These are phyloP conservation scores for Hexactinellida sp. DNA, from an alignment of 37 sponge, comb jelly and placozoan species.

Conservation along the genomic window DNA sequence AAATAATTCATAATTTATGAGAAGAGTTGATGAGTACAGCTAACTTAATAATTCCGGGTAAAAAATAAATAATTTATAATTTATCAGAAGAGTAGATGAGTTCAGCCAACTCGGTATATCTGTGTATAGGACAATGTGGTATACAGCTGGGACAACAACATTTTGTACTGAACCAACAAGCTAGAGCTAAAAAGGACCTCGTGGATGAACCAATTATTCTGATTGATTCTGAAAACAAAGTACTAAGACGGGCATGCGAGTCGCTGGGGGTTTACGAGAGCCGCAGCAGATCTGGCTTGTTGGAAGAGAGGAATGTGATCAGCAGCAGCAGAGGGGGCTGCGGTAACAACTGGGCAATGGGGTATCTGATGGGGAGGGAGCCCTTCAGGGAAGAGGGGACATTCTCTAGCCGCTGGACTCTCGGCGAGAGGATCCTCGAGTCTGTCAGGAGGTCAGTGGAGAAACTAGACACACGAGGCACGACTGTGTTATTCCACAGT, in stretches of 20 bases:
- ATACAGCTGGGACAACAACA: background rate
- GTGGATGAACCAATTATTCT: background rate
- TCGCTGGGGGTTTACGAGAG: background rate
- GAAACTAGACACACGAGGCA: constrained; percentile 39
- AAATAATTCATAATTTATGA: too few species aligned
- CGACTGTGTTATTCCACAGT: constrained; percentile 58
- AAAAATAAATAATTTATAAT: too few species aligned
- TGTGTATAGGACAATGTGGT: background rate
- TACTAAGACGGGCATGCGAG: background rate
- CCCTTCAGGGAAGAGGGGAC: background rate
- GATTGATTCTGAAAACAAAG: background rate
- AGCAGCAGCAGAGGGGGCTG: constrained; percentile 37
- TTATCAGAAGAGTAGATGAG: background rate
- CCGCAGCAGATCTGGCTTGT: background rate
- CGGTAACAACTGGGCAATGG: constrained; percentile 77
- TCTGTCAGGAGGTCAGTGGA: constrained; percentile 43
- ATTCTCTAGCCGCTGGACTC: background rate
- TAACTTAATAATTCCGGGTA: background rate
- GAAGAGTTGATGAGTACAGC: background rate
- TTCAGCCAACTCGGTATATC: background rate
- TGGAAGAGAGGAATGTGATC: background rate
- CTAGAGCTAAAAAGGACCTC: background rate
- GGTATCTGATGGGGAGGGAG: constrained; percentile 28
- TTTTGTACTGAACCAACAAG: background rate
- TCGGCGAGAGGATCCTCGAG: constrained; percentile 22